Percentiles rank a stretch among this genome's conserved stretches.
Evolutionary conservation across 2,113 vertebrate species (phyloP).

Genomic region (Seriola rivoliana): DNA sequence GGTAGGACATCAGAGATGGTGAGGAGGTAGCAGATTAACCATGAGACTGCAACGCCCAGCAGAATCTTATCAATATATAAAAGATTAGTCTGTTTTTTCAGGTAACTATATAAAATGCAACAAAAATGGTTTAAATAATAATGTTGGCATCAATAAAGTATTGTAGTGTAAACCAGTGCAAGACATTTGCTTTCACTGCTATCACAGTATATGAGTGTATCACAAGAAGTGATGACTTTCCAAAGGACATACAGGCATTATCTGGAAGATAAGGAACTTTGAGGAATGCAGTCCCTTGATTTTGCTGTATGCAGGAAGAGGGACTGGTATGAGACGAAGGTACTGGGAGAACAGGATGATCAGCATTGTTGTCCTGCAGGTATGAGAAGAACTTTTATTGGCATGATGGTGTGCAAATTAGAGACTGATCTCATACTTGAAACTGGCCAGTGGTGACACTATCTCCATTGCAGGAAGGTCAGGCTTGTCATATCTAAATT

Average conservation of each 20-base stretch:
- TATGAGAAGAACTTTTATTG: constrained; percentile 15
- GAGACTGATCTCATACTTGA: neutral
- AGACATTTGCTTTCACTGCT: neutral
- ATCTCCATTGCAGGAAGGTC: neutral
- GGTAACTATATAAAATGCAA: neutral
- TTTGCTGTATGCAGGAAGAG: constrained; percentile 85
- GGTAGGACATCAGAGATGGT: constrained; percentile 89
- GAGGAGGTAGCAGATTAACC: constrained; percentile 91
- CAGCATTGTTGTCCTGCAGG: constrained; percentile 88
- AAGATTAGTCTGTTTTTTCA: neutral
- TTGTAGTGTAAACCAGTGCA: neutral
- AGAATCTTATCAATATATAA: constrained; percentile 87
- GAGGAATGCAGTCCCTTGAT: constrained; percentile 84
- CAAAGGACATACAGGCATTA: constrained; percentile 87
- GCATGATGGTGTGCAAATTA: neutral
- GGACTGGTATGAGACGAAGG: constrained; percentile 87
- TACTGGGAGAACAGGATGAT: constrained; percentile 97
- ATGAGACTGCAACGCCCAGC: constrained; percentile 90
- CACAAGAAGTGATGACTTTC: neutral
- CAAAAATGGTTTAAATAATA: neutral
- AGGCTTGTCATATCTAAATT: too few relatives aligned
- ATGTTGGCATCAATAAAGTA: neutral
- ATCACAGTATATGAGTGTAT: neutral
- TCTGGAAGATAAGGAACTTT: constrained; percentile 90
- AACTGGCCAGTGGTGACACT: neutral